Evolutionary conservation across 2,888 invertebrate genomes (phyloP).

Genomic region (Pimpla rufipes): DNA sequence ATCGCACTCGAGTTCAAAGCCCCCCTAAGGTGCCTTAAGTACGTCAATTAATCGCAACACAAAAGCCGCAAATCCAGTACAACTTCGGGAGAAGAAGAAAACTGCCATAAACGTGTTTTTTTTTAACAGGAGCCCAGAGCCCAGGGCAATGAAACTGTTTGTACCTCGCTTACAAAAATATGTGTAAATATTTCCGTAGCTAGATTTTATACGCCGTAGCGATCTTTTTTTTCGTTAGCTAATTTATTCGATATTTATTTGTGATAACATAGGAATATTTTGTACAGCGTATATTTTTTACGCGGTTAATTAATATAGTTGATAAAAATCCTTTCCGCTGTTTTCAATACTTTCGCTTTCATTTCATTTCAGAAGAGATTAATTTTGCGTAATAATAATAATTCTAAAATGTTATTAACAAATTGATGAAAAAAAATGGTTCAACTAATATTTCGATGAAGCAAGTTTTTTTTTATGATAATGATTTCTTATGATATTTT

Average conservation of each 20-base stretch:
- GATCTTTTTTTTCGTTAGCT: conserved; percentile 22
- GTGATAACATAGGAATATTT: conserved; percentile 61
- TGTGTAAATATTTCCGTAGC: not conserved
- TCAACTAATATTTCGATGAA: no score
- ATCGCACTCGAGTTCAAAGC: no score
- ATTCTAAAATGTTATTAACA: no score
- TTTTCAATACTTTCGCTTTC: no score
- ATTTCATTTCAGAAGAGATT: no score
- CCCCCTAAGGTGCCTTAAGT: not conserved
- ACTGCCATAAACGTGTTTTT: conserved; percentile 25
- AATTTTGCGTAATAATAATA: no score
- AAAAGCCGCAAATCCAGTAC: not conserved
- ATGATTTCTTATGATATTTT: no score
- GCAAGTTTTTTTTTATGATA: no score
- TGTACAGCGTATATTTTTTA: conserved; percentile 50
- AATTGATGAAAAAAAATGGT: no score
- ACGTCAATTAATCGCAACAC: no score
- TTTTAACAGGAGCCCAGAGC: no score
- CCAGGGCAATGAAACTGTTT: conserved; percentile 21
- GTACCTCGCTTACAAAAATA: conserved; percentile 47
- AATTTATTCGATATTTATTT: conserved; percentile 64
- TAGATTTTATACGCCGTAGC: conserved; percentile 21
- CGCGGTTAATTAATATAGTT: not conserved
- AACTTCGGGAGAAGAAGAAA: not conserved
- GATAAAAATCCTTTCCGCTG: no score